These are phyloP conservation scores for Merluccius polli DNA, from an alignment of 2,797 vertebrate genomes.

Conservation along the genomic window DNA sequence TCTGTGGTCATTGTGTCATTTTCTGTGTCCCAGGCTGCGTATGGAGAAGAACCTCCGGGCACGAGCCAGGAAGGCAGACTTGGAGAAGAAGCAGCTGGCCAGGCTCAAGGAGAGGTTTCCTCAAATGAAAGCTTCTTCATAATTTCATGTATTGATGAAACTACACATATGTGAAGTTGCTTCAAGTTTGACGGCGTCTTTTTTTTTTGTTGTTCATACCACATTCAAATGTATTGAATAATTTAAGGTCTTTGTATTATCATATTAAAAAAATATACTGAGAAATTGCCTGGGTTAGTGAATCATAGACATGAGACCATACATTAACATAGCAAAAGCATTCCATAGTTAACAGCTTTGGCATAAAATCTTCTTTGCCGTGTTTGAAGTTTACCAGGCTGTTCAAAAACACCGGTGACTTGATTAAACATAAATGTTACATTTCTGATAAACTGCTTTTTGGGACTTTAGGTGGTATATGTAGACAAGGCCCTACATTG, in stretches of 20 bases:
- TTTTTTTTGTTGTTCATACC: not conserved
- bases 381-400: too few relatives aligned
- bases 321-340: not conserved
- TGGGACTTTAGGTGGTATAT: not conserved
- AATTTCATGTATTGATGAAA: conserved; percentile 17
- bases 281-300: not conserved
- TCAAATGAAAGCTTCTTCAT: conserved; percentile 58
- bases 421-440: too few relatives aligned
- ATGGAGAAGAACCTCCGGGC: conserved; percentile 73
- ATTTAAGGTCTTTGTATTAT: not conserved
- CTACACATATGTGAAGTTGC: not conserved
- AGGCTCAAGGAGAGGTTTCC: conserved; percentile 75
- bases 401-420: too few relatives aligned
- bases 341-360: not conserved
- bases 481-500: too few relatives aligned
- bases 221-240: conserved; percentile 4
- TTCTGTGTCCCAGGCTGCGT: conserved; percentile 74
- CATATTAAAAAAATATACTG: not conserved
- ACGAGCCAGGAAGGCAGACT: conserved; percentile 49
- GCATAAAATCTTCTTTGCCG: not conserved
- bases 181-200: not conserved
- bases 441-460: too few relatives aligned
- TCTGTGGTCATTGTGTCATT: not conserved
- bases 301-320: not conserved
- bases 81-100: conserved; percentile 53